Base-by-base conservation (phyloP, 2,113 vertebrate genomes). In the Chitala chitala region DNA sequence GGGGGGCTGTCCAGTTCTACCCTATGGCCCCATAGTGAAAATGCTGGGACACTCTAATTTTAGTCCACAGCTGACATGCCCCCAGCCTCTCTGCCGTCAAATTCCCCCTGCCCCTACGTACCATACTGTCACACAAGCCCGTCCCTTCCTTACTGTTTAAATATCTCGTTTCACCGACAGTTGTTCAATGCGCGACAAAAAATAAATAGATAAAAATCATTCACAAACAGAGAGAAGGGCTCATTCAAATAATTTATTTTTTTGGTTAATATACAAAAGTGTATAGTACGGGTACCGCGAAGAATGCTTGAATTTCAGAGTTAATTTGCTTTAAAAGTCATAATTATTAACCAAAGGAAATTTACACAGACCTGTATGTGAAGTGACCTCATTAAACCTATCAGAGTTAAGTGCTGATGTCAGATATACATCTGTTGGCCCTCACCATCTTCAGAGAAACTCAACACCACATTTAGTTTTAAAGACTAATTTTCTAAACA, bases 291-390 rank as follows among this genome's bases (percentile, higher is more conserved):
- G 29, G 12, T 61, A 20, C 31, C 31, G 31, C 36, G 36, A 13
- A 61, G 31, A 61, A 10, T 7, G 15, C n/a, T 20, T 2, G 20
- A 20, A 38, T 36, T 61, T 61, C 10, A 68, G 12, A 66, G 20
- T 38, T 40, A 22, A 80, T 71, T 73, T 64, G 70, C 69, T 59
- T 64, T 73, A 55, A 61, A 7, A 80, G 77, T 54, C 55, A 69
- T 20, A 38, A 71, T 74, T 78, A 79, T 76, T n/a, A n/a, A n/a
- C 76, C 58, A 75, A n/a, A n/a, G n/a, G n/a, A n/a, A n/a, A n/a
- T n/a, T n/a, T n/a, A n/a, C n/a, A n/a, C n/a, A n/a, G n/a, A n/a
- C n/a, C n/a, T n/a, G n/a, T n/a, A n/a, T n/a, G n/a, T n/a, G n/a
- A n/a, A n/a, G n/a, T n/a, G n/a, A n/a, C n/a, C n/a, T n/a, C n/a